Conservation (phyloP, 2,113 vertebrate species). For the Stigmatopora nigra region DNA sequence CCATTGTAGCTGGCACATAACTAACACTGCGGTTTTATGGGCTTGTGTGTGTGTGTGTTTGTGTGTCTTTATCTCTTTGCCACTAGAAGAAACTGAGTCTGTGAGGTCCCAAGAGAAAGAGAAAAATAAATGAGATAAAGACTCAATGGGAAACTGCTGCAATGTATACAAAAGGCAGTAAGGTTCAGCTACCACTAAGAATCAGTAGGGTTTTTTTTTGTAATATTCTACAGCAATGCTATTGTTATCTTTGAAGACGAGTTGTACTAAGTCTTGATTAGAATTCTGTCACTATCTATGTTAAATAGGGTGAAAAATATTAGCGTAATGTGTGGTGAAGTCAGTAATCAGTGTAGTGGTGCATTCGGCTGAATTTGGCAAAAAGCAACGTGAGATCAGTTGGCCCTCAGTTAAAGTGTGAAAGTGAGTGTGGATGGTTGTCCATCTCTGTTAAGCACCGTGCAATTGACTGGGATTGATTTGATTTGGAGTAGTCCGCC, state of each 20-base stretch:
- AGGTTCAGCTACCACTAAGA: not conserved
- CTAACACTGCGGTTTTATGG: not conserved
- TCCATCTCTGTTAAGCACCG: no score
- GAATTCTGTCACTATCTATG: not conserved
- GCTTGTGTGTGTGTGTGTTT: not conserved
- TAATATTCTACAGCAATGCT: not conserved
- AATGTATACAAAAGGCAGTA: not conserved
- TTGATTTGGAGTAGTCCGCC: no score
- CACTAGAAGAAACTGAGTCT: not conserved
- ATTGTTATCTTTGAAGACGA: not conserved
- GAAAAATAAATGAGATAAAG: not conserved
- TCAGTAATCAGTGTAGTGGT: no score
- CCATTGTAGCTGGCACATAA: not conserved
- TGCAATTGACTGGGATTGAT: no score
- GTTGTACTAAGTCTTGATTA: not conserved
- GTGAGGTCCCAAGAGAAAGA: not conserved
- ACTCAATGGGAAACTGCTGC: not conserved
- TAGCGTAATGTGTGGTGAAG: not conserved
- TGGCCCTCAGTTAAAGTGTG: no score
- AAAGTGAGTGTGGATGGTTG: no score
- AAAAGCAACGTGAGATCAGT: no score
- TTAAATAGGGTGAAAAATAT: not conserved
- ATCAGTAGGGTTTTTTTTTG: not conserved
- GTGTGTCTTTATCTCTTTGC: not conserved
- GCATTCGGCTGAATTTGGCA: no score